These are phyloP conservation scores for Nycteola revayana DNA, from an alignment of 2,888 invertebrate species.

Conservation along the genomic window DNA sequence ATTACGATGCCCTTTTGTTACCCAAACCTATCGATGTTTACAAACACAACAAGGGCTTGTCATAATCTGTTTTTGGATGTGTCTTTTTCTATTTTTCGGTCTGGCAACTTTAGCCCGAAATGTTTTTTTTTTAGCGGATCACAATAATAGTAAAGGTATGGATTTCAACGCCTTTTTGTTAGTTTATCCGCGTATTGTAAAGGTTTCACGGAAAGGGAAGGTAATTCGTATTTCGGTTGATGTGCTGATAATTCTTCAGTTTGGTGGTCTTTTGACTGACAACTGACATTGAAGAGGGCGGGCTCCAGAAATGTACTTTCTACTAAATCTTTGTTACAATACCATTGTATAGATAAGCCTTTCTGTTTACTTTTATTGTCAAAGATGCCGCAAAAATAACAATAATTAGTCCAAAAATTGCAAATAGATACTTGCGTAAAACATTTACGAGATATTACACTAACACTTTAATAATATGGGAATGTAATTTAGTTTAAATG, in stretches of 20 bases:
- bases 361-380: constrained; percentile 16
- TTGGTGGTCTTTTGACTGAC: constrained; percentile 67
- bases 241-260: constrained; percentile 55
- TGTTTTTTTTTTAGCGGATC: constrained; percentile 56
- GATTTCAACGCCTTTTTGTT: constrained; percentile 79
- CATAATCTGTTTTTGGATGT: constrained; percentile 78
- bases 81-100: constrained; percentile 71
- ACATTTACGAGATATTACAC: too few relatives aligned
- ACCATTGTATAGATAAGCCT: constrained; percentile 24
- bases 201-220: constrained; percentile 71
- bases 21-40: constrained; percentile 63
- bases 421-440: too few relatives aligned
- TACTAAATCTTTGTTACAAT: constrained; percentile 29
- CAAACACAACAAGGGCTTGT: constrained; percentile 80
- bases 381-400: constrained; percentile 26
- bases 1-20: constrained; percentile 69
- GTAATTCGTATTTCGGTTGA: constrained; percentile 54
- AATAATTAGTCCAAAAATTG: too few relatives aligned
- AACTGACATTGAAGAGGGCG: constrained; percentile 58
- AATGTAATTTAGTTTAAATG: too few relatives aligned
- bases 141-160: constrained; percentile 54
- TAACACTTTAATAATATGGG: too few relatives aligned
- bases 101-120: constrained; percentile 64
- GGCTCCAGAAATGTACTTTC: constrained; percentile 60
- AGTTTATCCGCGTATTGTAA: constrained; percentile 61